Base-by-base conservation (phyloP, 2,797 vertebrate species). In the Zenarchopterus dispar region DNA sequence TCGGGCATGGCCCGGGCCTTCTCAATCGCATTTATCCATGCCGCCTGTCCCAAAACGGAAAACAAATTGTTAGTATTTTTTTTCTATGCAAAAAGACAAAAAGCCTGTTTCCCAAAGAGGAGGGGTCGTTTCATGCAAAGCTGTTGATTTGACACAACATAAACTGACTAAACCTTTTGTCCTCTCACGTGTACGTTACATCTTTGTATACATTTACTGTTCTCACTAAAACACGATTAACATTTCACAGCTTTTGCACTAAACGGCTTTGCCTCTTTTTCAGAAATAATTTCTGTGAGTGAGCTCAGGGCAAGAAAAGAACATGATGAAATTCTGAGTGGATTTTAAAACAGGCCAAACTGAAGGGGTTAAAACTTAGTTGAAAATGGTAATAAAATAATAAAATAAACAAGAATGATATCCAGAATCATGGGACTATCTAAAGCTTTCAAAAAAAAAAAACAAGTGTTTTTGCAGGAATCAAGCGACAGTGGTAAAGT, bases 1-100 rank as follows among this genome's bases (percentile, higher is more conserved):
- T 99, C 98, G 0, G 98, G 97, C 96, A 97, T 97, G 53, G 95
- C 93, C 81, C 92, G 97, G 61, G 98, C 98, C 75, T 99, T 99
- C 86, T 95, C 81, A 0, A 99, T 94, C 0, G 97, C 97, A n/a
- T 96, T 87, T 61, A 94, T 97, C 98, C 98, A 99, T 5, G 93
- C 71, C 36, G 95, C 94, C 98, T 99, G 85, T 39, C 53, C n/a
- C 23, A 46, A 83, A 33, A 2, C 18, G 0, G 50, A 44, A 67
- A 63, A 77, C 6, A 57, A 21, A 19, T 10, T 48, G 16, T 18
- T 1, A 65, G 22, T 6, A 5, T 42, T 19, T 31, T 22, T 46
- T 21, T 21, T 4, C 39, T 18, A 45, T 47, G 28, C 42, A 48
- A 26, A 55, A 23, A 28, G 0, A 55, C n/a, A 3, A 28, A 9